Percentiles rank a stretch among this genome's conserved stretches.
Conservation (phyloP, 2,888 invertebrate genomes). For the Eupithecia dodoneata region DNA sequence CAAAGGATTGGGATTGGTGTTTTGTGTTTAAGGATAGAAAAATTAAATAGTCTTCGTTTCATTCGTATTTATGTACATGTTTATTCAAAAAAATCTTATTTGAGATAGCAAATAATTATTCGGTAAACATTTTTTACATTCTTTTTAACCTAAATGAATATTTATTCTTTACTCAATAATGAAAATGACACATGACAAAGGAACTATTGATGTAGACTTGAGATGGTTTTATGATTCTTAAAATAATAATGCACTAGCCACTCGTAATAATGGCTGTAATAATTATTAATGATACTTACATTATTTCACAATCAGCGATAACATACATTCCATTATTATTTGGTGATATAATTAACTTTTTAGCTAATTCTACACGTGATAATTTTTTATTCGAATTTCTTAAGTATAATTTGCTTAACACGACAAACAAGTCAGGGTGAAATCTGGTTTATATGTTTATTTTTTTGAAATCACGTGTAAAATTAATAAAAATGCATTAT, state of each 20-base stretch:
- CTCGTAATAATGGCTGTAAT: slow-evolving; percentile 67
- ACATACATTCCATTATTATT: slow-evolving; percentile 68
- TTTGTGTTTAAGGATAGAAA: background rate
- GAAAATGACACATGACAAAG: slow-evolving; percentile 84
- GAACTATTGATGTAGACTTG: slow-evolving; percentile 83
- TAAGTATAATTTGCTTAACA: background rate
- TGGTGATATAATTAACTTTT: slow-evolving; percentile 61
- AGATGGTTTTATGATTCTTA: slow-evolving; percentile 59
- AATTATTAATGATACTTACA: slow-evolving; percentile 52
- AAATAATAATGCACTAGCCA: slow-evolving; percentile 67
- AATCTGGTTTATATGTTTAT: background rate
- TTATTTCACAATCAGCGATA: slow-evolving; percentile 64
- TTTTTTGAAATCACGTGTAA: slow-evolving; percentile 14
- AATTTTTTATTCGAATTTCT: background rate
- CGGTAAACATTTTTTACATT: slow-evolving; percentile 76
- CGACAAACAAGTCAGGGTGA: background rate
- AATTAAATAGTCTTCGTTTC: slow-evolving; percentile 27
- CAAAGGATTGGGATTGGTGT: too few relatives aligned
- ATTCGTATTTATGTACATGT: slow-evolving; percentile 71
- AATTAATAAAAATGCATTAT: slow-evolving; percentile 26
- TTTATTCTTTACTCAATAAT: slow-evolving; percentile 69
- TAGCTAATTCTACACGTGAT: slow-evolving; percentile 24
- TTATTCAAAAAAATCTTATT: slow-evolving; percentile 81
- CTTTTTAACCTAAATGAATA: slow-evolving; percentile 62
- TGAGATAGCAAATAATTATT: slow-evolving; percentile 83